A percentile compares a stretch with the other conserved stretches of the same genome.
phyloP scores from a whole-genome alignment of 2,113 vertebrate species.

The Osmerus eperlanus region DNA sequence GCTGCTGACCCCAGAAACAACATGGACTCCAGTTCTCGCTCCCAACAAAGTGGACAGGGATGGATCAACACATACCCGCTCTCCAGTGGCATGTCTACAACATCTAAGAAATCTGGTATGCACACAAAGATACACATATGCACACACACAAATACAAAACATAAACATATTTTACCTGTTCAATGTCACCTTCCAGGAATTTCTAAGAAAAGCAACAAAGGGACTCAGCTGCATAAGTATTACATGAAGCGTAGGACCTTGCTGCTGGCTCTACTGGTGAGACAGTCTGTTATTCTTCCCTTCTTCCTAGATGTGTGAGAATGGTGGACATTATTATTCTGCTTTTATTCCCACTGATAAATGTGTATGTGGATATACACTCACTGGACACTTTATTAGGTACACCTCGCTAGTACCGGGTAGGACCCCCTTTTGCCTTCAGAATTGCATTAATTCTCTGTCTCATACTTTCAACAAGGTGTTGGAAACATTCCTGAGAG shows the following conservation, averaged over 20 bases:
- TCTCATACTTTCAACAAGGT: too few species aligned
- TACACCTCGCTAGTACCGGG: too few species aligned
- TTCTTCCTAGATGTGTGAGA: neutral
- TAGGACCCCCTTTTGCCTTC: too few species aligned
- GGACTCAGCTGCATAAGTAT: slow-evolving; percentile 96
- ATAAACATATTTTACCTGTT: neutral
- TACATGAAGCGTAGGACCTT: slow-evolving; percentile 97
- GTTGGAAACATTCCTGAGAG: too few species aligned
- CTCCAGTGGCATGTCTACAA: slow-evolving; percentile 96
- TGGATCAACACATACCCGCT: slow-evolving; percentile 99
- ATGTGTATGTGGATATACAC: too few species aligned
- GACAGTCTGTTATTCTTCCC: slow-evolving; percentile 1
- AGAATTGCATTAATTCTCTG: too few species aligned
- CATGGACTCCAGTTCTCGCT: slow-evolving; percentile 86
- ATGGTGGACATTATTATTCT: too few species aligned
- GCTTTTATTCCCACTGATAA: neutral
- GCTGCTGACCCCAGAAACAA: slow-evolving; percentile 82
- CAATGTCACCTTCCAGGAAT: slow-evolving; percentile 71
- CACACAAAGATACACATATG: neutral
- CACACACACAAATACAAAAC: neutral
- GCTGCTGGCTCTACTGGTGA: slow-evolving; percentile 88
- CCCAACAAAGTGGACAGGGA: slow-evolving; percentile 89
- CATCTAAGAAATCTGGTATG: slow-evolving; percentile 86
- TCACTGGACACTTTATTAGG: too few species aligned
- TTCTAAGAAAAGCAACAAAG: slow-evolving; percentile 96